Evolutionary conservation across 2,797 vertebrate species (phyloP).

Genomic region (Remorina albescens): DNA sequence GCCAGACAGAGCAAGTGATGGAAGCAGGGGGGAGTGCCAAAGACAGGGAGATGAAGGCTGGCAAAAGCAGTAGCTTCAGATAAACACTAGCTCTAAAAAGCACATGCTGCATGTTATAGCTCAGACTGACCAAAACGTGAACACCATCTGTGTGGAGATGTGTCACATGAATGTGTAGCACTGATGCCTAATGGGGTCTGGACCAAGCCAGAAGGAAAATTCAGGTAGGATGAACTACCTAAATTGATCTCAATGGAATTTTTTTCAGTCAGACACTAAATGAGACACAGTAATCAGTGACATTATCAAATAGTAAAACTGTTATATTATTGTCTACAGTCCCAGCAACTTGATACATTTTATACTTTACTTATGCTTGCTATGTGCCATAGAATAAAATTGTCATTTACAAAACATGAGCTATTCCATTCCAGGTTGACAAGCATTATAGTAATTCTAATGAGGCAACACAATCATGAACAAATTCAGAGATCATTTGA

Average conservation of each 20-base stretch:
- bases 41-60: neutral
- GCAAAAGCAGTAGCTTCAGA: neutral
- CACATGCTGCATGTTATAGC: neutral
- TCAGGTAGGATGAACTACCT: constrained; percentile 64
- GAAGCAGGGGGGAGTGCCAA: neutral
- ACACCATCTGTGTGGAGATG: constrained; percentile 24
- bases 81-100: neutral
- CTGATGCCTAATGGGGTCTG: constrained; percentile 80
- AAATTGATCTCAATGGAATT: neutral
- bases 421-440: neutral
- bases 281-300: neutral
- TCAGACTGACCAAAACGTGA: neutral
- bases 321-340: too few species aligned
- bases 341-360: too few species aligned
- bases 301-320: neutral
- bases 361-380: too few species aligned
- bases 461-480: neutral
- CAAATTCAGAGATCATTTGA: neutral
- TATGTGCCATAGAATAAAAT: too few species aligned
- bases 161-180: constrained; percentile 8
- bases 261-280: neutral
- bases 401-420: neutral
- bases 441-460: too few species aligned
- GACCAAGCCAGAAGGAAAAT: constrained; percentile 71
- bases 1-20: constrained; percentile 18